phyloP scores from a whole-genome alignment of 2,113 vertebrate genomes.

The Sisor rabdophorus region DNA sequence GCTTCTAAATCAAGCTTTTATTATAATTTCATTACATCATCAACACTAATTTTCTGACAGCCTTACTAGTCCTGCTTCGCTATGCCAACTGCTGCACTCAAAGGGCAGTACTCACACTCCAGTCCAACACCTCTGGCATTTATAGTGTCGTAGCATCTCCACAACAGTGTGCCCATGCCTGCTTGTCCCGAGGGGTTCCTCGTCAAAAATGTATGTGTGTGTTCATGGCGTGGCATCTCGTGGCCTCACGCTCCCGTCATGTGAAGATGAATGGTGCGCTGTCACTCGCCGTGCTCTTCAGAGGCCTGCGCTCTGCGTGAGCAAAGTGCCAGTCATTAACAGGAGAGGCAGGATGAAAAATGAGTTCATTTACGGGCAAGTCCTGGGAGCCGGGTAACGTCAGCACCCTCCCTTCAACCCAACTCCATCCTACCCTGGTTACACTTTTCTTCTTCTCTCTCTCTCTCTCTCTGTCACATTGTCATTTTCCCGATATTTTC shows the following conservation, averaged over 20 bases:
- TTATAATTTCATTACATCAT: constrained; percentile 21
- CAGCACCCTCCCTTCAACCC: constrained; percentile 49
- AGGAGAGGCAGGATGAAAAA: constrained; percentile 76
- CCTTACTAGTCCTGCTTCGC: constrained; percentile 1
- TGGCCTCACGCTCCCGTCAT: constrained; percentile 54
- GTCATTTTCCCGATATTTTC: no score
- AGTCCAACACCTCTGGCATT: constrained; percentile 4
- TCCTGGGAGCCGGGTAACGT: constrained; percentile 74
- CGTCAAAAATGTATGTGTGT: constrained; percentile 29
- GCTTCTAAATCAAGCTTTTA: neutral
- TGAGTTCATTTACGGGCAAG: constrained; percentile 78
- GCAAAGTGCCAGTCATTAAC: constrained; percentile 80
- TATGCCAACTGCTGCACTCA: constrained; percentile 6
- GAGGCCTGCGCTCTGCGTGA: constrained; percentile 68
- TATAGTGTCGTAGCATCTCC: constrained; percentile 10
- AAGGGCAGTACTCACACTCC: neutral
- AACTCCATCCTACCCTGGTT: constrained; percentile 5
- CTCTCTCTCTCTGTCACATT: neutral
- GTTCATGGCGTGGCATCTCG: constrained; percentile 26
- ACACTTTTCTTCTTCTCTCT: neutral
- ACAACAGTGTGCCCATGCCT: constrained; percentile 1
- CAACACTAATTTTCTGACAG: neutral
- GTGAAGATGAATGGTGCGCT: constrained; percentile 74
- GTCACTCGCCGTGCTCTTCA: constrained; percentile 72
- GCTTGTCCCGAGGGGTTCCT: constrained; percentile 27